Percentiles rank a stretch among this genome's conserved stretches.
phyloP scores from a whole-genome alignment of 2,888 invertebrate genomes.

The Scaptomyza parva region DNA sequence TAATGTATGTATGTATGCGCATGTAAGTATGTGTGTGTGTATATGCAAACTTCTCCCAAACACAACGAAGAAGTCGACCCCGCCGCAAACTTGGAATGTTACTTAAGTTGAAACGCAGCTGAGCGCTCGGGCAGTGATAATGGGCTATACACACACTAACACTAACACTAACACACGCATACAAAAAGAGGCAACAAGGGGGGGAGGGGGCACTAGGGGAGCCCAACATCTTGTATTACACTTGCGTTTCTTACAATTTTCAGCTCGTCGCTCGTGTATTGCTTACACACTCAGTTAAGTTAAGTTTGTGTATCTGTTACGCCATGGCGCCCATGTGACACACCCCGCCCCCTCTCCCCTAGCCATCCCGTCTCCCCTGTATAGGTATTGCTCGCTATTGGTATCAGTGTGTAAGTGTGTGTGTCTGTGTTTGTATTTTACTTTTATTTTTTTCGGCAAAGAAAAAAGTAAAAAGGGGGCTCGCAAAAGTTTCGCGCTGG shows the following conservation, averaged over 20 bases:
- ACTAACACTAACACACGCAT: constrained; percentile 4
- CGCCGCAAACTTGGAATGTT: constrained; percentile 72
- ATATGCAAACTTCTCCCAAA: constrained; percentile 46
- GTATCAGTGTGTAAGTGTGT: constrained; percentile 42
- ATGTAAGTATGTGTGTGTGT: constrained; percentile 1
- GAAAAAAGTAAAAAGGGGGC: constrained; percentile 16
- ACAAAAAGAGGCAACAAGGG: background rate
- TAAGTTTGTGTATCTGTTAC: constrained; percentile 77
- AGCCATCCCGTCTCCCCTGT: background rate
- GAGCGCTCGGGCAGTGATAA: constrained; percentile 68
- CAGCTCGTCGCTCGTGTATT: constrained; percentile 62
- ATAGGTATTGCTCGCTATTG: constrained; percentile 66
- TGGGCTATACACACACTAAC: constrained; percentile 41
- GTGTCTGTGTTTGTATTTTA: constrained; percentile 19
- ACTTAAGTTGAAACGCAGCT: constrained; percentile 73
- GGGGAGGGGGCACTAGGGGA: no score
- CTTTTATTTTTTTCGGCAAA: constrained; percentile 7
- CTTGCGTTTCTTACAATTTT: constrained; percentile 64
- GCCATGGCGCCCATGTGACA: constrained; percentile 39
- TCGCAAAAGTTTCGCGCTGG: constrained; percentile 43
- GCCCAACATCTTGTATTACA: constrained; percentile 48
- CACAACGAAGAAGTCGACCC: constrained; percentile 34
- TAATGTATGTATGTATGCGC: no score
- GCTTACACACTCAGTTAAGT: constrained; percentile 78
- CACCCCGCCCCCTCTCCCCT: background rate